Conservation (phyloP, 2,888 invertebrate species). For the Cheilosia soror region DNA sequence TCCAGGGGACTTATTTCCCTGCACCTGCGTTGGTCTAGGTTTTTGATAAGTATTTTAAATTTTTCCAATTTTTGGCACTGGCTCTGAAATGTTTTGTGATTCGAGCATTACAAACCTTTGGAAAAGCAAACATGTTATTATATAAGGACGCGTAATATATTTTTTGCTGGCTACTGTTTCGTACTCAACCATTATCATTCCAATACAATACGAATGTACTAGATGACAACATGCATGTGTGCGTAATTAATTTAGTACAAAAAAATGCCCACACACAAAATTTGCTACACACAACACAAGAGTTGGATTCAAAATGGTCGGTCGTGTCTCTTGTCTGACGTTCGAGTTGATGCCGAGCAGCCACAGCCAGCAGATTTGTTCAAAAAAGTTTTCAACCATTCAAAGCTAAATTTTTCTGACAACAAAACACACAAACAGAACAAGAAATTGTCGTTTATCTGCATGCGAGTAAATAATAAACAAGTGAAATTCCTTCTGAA, state of each 20-base stretch:
- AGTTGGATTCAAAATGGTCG: slow-evolving; percentile 78
- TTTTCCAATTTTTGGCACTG: no score
- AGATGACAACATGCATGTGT: slow-evolving; percentile 17
- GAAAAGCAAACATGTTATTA: no score
- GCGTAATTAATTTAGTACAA: background rate
- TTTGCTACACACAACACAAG: slow-evolving; percentile 62
- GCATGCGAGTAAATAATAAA: slow-evolving; percentile 16
- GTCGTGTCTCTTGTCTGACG: slow-evolving; percentile 76
- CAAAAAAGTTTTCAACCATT: slow-evolving; percentile 56
- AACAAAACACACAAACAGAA: slow-evolving; percentile 59
- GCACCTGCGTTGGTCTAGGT: no score
- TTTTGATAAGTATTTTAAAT: no score
- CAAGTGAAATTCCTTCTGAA: slow-evolving; percentile 6
- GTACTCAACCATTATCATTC: slow-evolving; percentile 10
- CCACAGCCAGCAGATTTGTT: slow-evolving; percentile 67
- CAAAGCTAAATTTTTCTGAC: slow-evolving; percentile 57
- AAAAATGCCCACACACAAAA: slow-evolving; percentile 39
- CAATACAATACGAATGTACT: slow-evolving; percentile 40
- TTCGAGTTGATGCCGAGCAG: slow-evolving; percentile 78
- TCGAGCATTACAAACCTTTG: no score
- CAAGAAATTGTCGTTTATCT: slow-evolving; percentile 3
- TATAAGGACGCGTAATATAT: no score
- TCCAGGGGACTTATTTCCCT: no score
- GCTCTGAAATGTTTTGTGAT: no score
- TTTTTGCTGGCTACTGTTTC: background rate